These are phyloP conservation scores for Melanophora roralis DNA, from an alignment of 2,888 invertebrate species.

Conservation along the genomic window DNA sequence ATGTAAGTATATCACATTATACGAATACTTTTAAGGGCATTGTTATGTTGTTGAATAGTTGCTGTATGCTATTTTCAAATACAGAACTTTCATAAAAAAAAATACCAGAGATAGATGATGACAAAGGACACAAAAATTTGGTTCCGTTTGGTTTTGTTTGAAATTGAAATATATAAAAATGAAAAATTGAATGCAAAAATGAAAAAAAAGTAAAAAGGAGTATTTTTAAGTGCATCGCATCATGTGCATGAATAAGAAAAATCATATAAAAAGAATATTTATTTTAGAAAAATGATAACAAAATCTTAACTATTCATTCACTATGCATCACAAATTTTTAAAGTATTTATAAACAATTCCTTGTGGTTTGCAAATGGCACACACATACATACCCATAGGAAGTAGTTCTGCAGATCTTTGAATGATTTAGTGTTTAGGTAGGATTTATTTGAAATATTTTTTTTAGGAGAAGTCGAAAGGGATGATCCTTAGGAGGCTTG, in stretches of 20 bases:
- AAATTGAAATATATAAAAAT: constrained; percentile 19
- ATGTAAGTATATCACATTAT: constrained; percentile 42
- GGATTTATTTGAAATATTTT: background rate
- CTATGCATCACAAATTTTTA: constrained; percentile 25
- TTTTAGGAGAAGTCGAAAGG: background rate
- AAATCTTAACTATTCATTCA: constrained; percentile 30
- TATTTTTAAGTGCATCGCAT: constrained; percentile 54
- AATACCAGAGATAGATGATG: constrained; percentile 52
- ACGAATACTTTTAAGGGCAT: constrained; percentile 28
- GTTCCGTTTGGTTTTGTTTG: constrained; percentile 31
- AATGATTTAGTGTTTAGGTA: background rate
- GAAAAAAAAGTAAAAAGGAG: constrained; percentile 24
- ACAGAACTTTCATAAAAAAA: constrained; percentile 47
- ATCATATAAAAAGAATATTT: constrained; percentile 36
- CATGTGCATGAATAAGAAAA: constrained; percentile 48
- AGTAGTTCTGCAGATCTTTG: too few species aligned
- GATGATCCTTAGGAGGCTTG: constrained; percentile 42
- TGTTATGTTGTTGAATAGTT: constrained; percentile 6
- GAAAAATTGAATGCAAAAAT: constrained; percentile 1
- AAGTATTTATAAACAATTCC: constrained; percentile 2
- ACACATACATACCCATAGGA: too few species aligned
- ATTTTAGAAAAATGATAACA: constrained; percentile 4
- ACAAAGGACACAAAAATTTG: constrained; percentile 53
- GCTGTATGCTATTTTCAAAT: constrained; percentile 45
- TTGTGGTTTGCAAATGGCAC: background rate